phyloP scores from a whole-genome alignment of 2,113 vertebrate genomes.

The Podiceps cristatus region DNA sequence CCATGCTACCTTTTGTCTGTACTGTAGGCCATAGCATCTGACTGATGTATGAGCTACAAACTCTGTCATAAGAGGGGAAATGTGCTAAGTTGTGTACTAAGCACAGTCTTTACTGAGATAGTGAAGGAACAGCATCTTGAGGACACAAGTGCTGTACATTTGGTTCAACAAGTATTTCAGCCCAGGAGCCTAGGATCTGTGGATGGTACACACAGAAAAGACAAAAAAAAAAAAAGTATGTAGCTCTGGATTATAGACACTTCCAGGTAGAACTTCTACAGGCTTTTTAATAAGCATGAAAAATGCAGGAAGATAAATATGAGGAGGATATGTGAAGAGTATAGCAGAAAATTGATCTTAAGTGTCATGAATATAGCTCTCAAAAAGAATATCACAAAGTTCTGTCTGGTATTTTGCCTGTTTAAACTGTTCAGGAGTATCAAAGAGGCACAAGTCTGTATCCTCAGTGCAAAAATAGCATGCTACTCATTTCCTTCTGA shows the following conservation, averaged over 20 bases:
- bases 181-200: background rate
- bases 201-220: background rate
- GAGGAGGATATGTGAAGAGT: background rate
- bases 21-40: background rate
- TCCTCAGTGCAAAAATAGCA: background rate
- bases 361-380: background rate
- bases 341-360: background rate
- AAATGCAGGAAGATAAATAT: background rate
- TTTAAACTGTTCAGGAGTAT: background rate
- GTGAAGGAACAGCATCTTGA: background rate
- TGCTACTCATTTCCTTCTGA: background rate
- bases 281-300: background rate
- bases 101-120: background rate
- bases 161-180: background rate
- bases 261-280: background rate
- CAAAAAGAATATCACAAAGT: background rate
- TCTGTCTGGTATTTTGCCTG: background rate
- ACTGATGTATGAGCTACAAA: too few relatives aligned
- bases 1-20: background rate
- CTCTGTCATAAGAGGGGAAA: background rate
- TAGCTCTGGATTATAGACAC: background rate
- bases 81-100: background rate
- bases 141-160: background rate
- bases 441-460: background rate
- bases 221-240: too few relatives aligned